phyloP scores from a whole-genome alignment of 1,140 invertebrate genomes.

The Plectrocnemia conspersa region DNA sequence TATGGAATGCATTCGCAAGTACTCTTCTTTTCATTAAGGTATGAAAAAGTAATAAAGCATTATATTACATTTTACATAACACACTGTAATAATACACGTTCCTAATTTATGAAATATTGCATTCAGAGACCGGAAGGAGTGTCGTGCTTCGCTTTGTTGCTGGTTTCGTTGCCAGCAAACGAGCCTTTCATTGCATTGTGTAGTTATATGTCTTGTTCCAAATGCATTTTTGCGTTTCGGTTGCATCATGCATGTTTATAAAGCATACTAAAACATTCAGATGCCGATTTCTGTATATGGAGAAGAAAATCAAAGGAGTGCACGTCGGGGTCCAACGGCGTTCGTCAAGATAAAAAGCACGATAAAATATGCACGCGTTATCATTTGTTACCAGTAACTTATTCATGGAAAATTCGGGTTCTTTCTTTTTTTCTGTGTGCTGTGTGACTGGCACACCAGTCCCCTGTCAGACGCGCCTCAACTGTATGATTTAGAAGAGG shows the following conservation, averaged over 20 bases:
- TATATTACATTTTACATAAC: no score
- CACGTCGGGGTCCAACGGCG: background rate
- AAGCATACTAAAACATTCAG: background rate
- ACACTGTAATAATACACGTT: no score
- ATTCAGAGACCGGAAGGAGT: background rate
- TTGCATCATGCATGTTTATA: background rate
- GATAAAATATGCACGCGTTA: conserved; percentile 32
- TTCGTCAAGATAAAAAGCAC: conserved; percentile 18
- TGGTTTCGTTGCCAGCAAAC: no score
- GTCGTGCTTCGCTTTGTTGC: no score
- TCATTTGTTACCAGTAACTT: conserved; percentile 29
- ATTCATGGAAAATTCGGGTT: conserved; percentile 28
- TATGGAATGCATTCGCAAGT: no score
- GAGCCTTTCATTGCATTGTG: no score
- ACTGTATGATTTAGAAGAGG: conserved; percentile 20
- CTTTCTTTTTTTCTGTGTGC: conserved; percentile 12
- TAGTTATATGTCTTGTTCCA: no score
- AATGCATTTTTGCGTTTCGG: background rate
- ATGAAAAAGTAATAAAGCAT: no score
- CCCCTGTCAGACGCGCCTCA: conserved; percentile 15
- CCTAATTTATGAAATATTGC: conserved; percentile 5
- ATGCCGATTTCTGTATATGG: background rate
- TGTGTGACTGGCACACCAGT: conserved; percentile 20
- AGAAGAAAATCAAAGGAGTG: background rate
- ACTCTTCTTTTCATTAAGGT: no score